A percentile compares a stretch with the other conserved stretches of the same genome.
Evolutionary conservation across 1,140 invertebrate species (phyloP).

Genomic region (Pseudomyrmex pallidus): DNA sequence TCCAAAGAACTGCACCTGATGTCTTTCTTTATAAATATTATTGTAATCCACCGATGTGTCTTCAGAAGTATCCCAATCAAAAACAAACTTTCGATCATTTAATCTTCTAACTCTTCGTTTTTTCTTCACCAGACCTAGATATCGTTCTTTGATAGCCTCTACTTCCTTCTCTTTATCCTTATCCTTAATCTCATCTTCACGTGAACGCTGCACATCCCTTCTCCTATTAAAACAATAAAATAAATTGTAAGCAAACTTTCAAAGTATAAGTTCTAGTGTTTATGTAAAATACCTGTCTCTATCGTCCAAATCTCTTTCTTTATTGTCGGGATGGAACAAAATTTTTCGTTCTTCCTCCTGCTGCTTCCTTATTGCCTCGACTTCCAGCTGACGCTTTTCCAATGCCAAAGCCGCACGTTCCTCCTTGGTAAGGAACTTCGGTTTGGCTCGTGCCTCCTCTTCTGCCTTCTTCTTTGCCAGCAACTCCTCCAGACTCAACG

Average conservation of each 20-base stretch:
- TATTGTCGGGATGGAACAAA: conserved; percentile 67
- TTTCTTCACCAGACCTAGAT: conserved; percentile 97
- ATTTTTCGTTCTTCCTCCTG: conserved; percentile 91
- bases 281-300: conserved; percentile 76
- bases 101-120: conserved; percentile 95
- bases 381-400: conserved; percentile 94
- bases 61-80: conserved; percentile 99
- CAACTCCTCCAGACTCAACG: conserved; percentile 97
- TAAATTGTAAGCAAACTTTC: too few relatives aligned
- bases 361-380: conserved; percentile 88
- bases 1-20: conserved; percentile 99
- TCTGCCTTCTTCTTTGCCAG: conserved; percentile 98
- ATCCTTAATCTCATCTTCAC: conserved; percentile 88
- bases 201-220: conserved; percentile 78
- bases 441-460: conserved; percentile 96
- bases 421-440: conserved; percentile 98
- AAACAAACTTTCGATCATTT: conserved; percentile 99
- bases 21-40: conserved; percentile 97
- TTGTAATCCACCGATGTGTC: conserved; percentile 99
- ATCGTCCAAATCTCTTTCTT: conserved; percentile 81
- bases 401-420: conserved; percentile 96
- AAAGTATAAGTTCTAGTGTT: neutral
- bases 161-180: conserved; percentile 97
- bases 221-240: conserved; percentile 64
- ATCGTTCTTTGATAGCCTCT: conserved; percentile 97